Evolutionary conservation across 1,140 invertebrate species (phyloP), one percentile per base, ranked within the genome.

Genomic region (Bombus superbus): DNA sequence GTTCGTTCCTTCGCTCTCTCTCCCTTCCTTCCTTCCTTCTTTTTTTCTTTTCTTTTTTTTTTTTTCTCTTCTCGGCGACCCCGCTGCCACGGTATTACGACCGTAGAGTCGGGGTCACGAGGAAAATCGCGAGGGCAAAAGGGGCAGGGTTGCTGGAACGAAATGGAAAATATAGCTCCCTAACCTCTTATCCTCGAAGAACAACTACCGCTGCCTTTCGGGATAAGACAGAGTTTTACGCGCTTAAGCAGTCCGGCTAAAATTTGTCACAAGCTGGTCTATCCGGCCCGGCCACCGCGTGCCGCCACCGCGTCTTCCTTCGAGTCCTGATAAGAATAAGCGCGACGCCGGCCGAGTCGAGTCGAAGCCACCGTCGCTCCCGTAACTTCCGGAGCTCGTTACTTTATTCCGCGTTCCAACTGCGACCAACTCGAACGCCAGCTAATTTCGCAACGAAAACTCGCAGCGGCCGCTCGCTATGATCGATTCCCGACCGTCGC

Each of bases 181-280:
- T 59, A 40, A 73, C 74, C 64, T 73, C 81, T 83, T 86, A 85
- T 81, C 80, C 86, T 74, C 83, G 66, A 62, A 72, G 62, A 78
- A 68, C 78, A 57, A 80, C 86, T 77, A 76, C 80, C 74, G 15
- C 74, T 66, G 79, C 72, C 78, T 77, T 79, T 81, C 74, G 71
- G 92, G 90, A 92, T 92, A 92, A 93, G 91, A 91, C 83, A 90
- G 87, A 91, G 90, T 88, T 94, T 93, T 92, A 90, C 87, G 83
- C 92, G 89, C 84, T 93, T 93, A 92, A 92, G 86, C 91, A 85
- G 86, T 82, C 79, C 78, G 86, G 75, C 89, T 91, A 88, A 93
- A 92, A 93, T 94, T 94, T 93, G 91, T 94, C 93, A 92, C 89
- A 85, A 93, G 88, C 85, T 90, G 88, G 84, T 93, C 90, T 86